Base-by-base conservation (phyloP, 2,888 invertebrate genomes). In the Dynastes maya region DNA sequence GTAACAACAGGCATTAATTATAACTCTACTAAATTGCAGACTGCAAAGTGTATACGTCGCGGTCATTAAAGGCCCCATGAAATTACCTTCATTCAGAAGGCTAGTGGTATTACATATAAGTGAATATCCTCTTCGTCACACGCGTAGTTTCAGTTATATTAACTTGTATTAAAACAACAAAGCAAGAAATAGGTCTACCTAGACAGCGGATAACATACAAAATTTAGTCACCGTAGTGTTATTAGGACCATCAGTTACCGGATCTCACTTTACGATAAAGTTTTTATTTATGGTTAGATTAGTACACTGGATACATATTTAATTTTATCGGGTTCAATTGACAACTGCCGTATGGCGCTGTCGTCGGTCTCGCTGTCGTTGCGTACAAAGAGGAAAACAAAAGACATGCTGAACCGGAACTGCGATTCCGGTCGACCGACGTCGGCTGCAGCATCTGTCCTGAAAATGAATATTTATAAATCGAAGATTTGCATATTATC, bases 391-490 rank as follows among this genome's bases (percentile, higher is more conserved):
- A 72, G 86, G 86, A 84, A 85, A 85, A 86, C 85, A 85, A 86
- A 83, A 85, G 86, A 86, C 85, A 86, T 85, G 86, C 85, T 81
- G 81, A 83, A 87, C 88, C 88, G 89, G 89, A 88, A 89, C 88
- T 86, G 86, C 86, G 86, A 88, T 88, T 88, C 88, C 88, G 88
- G 88, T 83, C 81, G 82, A 65, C 58, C 79, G 82, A 81, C 83
- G 83, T 82, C 82, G 81, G 81, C 81, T 80, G 82, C 84, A 83
- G 83, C 85, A 85, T 85, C 85, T 85, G 85, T 84, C 84, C 83
- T 82, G 83, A 82, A 83, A 84, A 85, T 85, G 85, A 85, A 85
- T 85, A 85, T 85, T 85, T 85, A 85, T 85, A 85, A 83, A 84
- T 85, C 84, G 82, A 81, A 81, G 82, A 84, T 85, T 85, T 84